phyloP scores from a whole-genome alignment of 2,113 vertebrate species.

The Larimichthys crocea region DNA sequence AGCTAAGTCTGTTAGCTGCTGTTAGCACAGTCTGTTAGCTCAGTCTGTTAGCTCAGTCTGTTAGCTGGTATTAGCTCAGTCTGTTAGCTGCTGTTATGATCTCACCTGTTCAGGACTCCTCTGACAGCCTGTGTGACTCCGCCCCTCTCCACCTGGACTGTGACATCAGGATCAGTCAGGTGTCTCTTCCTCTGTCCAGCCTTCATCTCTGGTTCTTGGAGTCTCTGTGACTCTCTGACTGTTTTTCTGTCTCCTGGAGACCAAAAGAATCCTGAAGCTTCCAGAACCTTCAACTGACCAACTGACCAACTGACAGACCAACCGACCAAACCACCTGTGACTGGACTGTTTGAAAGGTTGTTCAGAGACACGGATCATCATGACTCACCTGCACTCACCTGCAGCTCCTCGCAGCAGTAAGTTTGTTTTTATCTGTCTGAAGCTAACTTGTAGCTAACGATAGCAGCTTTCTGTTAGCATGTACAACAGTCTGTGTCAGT shows the following conservation, averaged over 20 bases:
- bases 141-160: constrained; percentile 39
- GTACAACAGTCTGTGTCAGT: background rate
- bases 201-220: background rate
- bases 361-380: constrained; percentile 20
- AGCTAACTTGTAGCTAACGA: background rate
- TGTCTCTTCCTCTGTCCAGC: background rate
- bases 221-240: background rate
- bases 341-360: background rate
- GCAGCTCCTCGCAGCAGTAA: constrained; percentile 30
- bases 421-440: background rate
- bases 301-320: background rate
- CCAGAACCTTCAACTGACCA: background rate
- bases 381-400: background rate
- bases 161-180: background rate
- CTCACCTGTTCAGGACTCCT: constrained; percentile 40
- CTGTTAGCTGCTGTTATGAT: too few relatives aligned
- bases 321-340: background rate
- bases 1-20: too few relatives aligned
- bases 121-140: constrained; percentile 13
- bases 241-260: background rate
- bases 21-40: too few relatives aligned
- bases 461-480: background rate
- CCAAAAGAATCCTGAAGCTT: background rate
- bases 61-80: too few relatives aligned
- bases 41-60: too few relatives aligned